A percentile compares a stretch with the other conserved stretches of the same genome.
Evolutionary conservation across 2,888 invertebrate species (phyloP).

Genomic region (Drosophila peninsularis): DNA sequence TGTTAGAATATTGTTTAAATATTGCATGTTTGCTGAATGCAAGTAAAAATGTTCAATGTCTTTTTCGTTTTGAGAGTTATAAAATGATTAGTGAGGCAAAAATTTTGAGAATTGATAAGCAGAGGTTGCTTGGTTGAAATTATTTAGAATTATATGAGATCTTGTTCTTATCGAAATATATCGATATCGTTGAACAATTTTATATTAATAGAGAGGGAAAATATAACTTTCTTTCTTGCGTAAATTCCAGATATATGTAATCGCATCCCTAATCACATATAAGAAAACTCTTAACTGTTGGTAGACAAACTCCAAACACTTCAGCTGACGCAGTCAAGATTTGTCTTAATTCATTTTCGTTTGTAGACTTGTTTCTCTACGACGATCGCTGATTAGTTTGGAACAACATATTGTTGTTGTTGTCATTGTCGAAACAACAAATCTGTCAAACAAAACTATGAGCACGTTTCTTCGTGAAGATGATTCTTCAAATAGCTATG

Average conservation of each 20-base stretch:
- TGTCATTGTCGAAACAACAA: conserved; percentile 6
- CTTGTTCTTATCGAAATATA: no score
- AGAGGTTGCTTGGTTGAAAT: background rate
- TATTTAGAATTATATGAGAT: no score
- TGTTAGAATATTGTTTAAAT: background rate
- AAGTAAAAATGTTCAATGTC: background rate
- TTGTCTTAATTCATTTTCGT: background rate
- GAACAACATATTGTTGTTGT: conserved; percentile 31
- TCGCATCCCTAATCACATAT: no score
- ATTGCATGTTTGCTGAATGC: conserved; percentile 3
- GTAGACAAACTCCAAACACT: background rate
- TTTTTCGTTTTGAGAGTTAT: background rate
- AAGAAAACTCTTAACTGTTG: background rate
- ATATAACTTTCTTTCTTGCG: background rate
- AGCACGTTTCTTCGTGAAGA: conserved; percentile 24
- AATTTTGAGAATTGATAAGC: background rate
- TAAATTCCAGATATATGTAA: background rate
- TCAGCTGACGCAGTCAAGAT: conserved; percentile 15
- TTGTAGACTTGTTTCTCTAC: background rate
- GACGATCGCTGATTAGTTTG: conserved; percentile 20
- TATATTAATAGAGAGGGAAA: no score
- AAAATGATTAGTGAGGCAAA: background rate
- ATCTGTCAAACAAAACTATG: conserved; percentile 15
- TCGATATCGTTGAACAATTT: no score
- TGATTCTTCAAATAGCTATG: conserved; percentile 45